Conservation (phyloP, 2,113 vertebrate species). For the Blennius ocellaris region DNA sequence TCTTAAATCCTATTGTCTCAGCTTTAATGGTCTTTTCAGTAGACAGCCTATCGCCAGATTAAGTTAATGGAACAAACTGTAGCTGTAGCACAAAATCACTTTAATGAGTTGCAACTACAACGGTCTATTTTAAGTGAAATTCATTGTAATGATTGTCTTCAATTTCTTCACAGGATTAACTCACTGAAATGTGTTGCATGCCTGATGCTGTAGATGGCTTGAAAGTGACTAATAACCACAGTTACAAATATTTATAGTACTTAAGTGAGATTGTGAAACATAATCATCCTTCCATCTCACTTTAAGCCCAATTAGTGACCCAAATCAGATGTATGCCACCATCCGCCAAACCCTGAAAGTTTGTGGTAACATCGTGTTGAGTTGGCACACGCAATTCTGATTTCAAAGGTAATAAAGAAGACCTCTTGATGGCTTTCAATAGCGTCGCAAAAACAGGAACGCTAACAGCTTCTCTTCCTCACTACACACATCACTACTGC, state of each 20-base stretch:
- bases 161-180: too few species aligned
- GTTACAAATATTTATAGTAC: not conserved
- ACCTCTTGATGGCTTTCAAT: not conserved
- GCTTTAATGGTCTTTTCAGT: too few species aligned
- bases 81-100: too few species aligned
- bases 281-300: slow-evolving; percentile 3
- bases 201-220: not conserved
- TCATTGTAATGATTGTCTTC: too few species aligned
- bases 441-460: not conserved
- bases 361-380: not conserved
- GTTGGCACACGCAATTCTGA: slow-evolving; percentile 9
- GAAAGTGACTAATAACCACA: not conserved
- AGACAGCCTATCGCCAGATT: too few species aligned
- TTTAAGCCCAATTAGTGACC: slow-evolving; percentile 13
- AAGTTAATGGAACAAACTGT: too few species aligned
- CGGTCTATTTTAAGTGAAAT: too few species aligned
- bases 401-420: slow-evolving; percentile 15
- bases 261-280: not conserved
- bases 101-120: too few species aligned
- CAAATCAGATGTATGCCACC: slow-evolving; percentile 29
- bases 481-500: slow-evolving; percentile 23
- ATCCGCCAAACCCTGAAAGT: slow-evolving; percentile 11
- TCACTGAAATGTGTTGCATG: not conserved
- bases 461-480: slow-evolving; percentile 40
- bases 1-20: too few species aligned